phyloP scores from a whole-genome alignment of 2,113 vertebrate genomes.

The Cephalophus harveyi region DNA sequence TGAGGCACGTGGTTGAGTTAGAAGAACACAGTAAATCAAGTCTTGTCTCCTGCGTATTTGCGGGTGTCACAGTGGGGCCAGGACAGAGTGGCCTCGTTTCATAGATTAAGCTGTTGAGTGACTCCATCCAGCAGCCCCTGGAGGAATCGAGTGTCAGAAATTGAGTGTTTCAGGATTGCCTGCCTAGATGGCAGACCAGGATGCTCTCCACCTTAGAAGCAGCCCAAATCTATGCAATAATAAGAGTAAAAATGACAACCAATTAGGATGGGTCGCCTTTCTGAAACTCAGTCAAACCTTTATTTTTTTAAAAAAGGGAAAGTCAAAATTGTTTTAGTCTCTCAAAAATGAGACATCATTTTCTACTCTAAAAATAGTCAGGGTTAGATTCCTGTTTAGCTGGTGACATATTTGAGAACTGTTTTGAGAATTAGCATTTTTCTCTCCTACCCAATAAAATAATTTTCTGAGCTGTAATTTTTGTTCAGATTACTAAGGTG shows the following conservation, averaged over 20 bases:
- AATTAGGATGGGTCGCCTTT: background rate
- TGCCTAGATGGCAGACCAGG: background rate
- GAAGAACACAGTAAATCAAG: background rate
- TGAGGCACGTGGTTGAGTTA: background rate
- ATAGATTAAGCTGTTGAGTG: background rate
- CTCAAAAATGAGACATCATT: background rate
- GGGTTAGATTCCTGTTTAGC: background rate
- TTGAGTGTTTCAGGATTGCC: background rate
- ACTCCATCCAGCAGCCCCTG: background rate
- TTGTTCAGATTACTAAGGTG: background rate
- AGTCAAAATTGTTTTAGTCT: background rate
- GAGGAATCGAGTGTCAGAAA: background rate
- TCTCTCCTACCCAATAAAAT: background rate
- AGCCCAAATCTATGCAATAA: background rate
- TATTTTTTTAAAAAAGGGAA: background rate
- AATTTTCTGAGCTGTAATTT: background rate
- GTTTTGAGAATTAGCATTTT: background rate
- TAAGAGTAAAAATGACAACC: background rate
- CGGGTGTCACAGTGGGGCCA: background rate
- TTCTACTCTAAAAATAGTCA: background rate
- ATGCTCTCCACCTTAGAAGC: background rate
- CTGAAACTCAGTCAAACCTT: background rate
- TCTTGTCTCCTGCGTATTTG: background rate
- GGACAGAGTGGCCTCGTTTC: background rate
- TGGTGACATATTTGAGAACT: background rate